These are phyloP conservation scores for Philhelius pedissequus DNA, from an alignment of 2,888 invertebrate species.

Conservation along the genomic window DNA sequence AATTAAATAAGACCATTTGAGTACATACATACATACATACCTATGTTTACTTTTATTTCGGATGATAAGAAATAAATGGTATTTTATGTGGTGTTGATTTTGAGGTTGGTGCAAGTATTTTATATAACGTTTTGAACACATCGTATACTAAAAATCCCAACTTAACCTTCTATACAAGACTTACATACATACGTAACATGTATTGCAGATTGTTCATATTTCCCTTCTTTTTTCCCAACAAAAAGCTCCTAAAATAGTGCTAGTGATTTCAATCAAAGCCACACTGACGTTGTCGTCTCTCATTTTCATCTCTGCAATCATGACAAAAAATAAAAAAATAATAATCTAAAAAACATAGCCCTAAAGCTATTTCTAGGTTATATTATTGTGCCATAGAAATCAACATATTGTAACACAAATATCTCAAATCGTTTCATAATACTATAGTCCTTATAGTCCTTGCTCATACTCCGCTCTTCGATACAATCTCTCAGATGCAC, in stretches of 20 bases:
- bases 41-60: too few species aligned
- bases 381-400: conserved; percentile 16
- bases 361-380: conserved; percentile 18
- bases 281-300: not conserved
- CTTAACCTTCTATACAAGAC: too few species aligned
- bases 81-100: too few species aligned
- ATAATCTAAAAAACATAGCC: not conserved
- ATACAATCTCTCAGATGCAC: not conserved
- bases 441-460: not conserved
- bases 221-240: not conserved
- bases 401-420: not conserved
- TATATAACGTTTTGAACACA: not conserved
- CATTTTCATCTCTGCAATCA: not conserved
- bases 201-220: not conserved
- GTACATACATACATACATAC: not conserved
- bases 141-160: too few species aligned
- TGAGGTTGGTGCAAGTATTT: not conserved
- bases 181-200: not conserved
- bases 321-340: not conserved
- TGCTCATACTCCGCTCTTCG: too few species aligned
- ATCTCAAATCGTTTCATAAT: conserved; percentile 11
- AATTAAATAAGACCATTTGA: not conserved
- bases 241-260: not conserved
- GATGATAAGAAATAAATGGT: not conserved
- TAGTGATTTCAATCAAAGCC: conserved; percentile 6